Conservation (phyloP, 2,113 vertebrate species). For the Ochotona princeps region DNA sequence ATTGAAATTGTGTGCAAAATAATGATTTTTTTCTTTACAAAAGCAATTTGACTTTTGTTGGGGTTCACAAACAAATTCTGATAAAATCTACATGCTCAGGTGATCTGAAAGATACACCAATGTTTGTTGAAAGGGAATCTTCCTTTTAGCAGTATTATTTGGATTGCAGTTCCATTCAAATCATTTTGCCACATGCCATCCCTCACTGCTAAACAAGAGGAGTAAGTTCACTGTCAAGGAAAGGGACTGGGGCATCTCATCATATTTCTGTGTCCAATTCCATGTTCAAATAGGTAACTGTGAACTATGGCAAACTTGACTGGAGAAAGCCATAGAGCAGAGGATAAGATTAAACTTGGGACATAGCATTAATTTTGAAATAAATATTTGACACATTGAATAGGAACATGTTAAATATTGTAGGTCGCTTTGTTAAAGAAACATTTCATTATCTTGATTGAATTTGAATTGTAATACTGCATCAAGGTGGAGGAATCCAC, state of each 20-base stretch:
- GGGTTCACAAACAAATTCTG: neutral
- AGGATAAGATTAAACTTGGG: neutral
- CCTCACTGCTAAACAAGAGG: neutral
- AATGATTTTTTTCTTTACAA: neutral
- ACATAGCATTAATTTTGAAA: no score
- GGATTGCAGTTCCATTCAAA: neutral
- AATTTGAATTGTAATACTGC: no score
- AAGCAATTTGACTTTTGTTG: neutral
- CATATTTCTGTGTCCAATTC: neutral
- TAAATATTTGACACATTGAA: no score
- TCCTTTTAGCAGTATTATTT: neutral
- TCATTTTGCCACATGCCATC: neutral
- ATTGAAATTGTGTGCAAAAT: neutral
- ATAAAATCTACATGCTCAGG: neutral
- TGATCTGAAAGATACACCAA: neutral
- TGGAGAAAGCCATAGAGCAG: neutral
- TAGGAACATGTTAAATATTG: conserved; percentile 14
- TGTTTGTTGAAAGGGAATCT: neutral
- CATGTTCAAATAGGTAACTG: neutral
- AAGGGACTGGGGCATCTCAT: neutral
- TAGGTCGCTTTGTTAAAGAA: neutral
- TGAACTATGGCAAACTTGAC: neutral
- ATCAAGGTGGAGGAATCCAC: no score
- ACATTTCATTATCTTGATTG: neutral
- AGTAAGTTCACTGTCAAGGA: neutral